phyloP scores from a whole-genome alignment of 2,797 vertebrate genomes.

The Novumbra hubbsi region DNA sequence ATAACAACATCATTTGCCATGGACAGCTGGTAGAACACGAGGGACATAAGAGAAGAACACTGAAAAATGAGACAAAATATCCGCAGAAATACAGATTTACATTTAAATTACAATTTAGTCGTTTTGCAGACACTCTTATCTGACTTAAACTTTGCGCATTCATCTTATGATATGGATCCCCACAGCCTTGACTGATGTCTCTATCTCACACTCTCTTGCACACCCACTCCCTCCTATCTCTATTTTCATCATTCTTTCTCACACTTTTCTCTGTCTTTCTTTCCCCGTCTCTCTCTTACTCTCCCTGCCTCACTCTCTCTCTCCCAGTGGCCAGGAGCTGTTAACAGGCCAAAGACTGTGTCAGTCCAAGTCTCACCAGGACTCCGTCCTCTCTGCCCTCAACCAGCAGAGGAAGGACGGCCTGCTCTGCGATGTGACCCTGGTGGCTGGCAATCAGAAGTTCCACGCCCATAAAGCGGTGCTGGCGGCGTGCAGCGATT shows the following conservation, averaged over 20 bases:
- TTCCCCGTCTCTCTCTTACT: not conserved
- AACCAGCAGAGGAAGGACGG: slow-evolving; percentile 97
- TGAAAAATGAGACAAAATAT: not conserved
- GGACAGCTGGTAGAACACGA: not conserved
- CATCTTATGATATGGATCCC: not conserved
- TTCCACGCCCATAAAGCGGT: slow-evolving; percentile 96
- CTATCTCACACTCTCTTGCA: not conserved
- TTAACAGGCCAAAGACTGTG: slow-evolving; percentile 96
- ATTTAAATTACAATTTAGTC: too few species aligned
- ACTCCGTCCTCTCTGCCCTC: slow-evolving; percentile 89
- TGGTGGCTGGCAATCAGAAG: slow-evolving; percentile 94
- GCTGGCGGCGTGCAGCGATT: slow-evolving; percentile 95
- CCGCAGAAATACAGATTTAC: too few species aligned
- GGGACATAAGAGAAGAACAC: not conserved
- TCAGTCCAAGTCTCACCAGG: slow-evolving; percentile 94
- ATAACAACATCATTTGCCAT: not conserved
- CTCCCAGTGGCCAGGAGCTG: slow-evolving; percentile 85
- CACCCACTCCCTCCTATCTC: not conserved
- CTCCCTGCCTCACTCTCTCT: not conserved
- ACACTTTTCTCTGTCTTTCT: not conserved
- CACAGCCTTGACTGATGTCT: not conserved
- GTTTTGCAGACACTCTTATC: too few species aligned
- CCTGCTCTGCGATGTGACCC: slow-evolving; percentile 91
- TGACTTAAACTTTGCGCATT: too few species aligned
- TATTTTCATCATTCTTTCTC: too few species aligned